These are phyloP conservation scores for Drosophila jambulina DNA, from an alignment of 1,140 invertebrate species.

Conservation along the genomic window DNA sequence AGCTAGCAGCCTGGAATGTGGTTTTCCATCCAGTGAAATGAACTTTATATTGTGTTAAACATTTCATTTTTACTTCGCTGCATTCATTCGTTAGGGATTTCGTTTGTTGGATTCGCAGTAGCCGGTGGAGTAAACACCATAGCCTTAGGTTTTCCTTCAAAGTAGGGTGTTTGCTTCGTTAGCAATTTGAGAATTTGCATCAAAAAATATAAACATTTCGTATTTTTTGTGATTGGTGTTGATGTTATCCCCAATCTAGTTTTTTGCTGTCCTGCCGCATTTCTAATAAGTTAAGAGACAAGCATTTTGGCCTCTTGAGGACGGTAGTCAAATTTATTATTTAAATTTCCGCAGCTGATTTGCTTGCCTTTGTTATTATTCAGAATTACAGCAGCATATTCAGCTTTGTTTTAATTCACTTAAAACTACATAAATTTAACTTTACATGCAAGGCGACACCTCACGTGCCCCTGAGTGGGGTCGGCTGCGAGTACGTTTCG, in stretches of 20 bases:
- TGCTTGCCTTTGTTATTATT: constrained; percentile 63
- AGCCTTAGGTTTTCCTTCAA: neutral
- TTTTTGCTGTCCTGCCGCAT: constrained; percentile 48
- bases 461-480: constrained; percentile 73
- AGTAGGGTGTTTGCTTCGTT: constrained; percentile 70
- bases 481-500: constrained; percentile 33
- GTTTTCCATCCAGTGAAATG: neutral
- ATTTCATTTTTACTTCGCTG: constrained; percentile 9
- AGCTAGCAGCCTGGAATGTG: neutral
- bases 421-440: constrained; percentile 81
- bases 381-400: constrained; percentile 50
- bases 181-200: constrained; percentile 65
- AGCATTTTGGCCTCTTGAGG: constrained; percentile 45
- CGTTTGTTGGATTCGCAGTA: neutral
- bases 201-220: constrained; percentile 74
- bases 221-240: constrained; percentile 42
- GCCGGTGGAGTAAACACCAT: constrained; percentile 1
- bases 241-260: constrained; percentile 48
- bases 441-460: constrained; percentile 71
- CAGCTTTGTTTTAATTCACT: constrained; percentile 79
- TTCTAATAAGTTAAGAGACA: constrained; percentile 58
- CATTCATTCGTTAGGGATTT: constrained; percentile 1
- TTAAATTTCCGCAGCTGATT: constrained; percentile 69
- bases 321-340: constrained; percentile 70
- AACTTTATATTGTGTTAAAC: constrained; percentile 6